A percentile compares a stretch with the other conserved stretches of the same genome.
Evolutionary conservation across 92 coral and sea anemone genomes (phyloP).

Genomic region (Meandrina meandrites): DNA sequence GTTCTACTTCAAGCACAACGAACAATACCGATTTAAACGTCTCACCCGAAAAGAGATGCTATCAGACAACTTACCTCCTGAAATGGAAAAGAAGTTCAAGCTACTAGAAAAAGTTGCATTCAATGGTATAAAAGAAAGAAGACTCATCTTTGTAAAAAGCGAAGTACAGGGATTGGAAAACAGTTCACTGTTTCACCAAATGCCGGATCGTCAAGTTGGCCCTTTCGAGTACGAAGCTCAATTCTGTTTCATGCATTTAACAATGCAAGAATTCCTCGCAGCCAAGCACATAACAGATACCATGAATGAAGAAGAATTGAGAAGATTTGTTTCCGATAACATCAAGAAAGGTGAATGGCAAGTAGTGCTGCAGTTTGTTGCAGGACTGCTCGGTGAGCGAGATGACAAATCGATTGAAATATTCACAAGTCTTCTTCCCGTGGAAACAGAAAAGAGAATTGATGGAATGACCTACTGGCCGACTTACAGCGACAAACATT

Average conservation of each 20-base stretch:
- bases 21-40: not conserved
- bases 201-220: constrained; percentile 6
- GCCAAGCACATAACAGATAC: constrained; percentile 22
- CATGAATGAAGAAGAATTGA: not conserved
- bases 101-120: constrained; percentile 39
- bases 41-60: not conserved
- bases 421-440: constrained; percentile 7
- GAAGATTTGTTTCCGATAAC: constrained; percentile 10
- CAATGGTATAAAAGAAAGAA: constrained; percentile 28
- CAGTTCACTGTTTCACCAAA: constrained; percentile 21
- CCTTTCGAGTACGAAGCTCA: not conserved
- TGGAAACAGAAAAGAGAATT: not conserved
- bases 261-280: constrained; percentile 59
- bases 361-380: constrained; percentile 53
- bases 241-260: constrained; percentile 51
- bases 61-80: not conserved
- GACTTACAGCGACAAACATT: not conserved
- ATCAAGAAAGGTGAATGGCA: constrained; percentile 37
- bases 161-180: constrained; percentile 8
- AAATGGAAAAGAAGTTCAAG: not conserved
- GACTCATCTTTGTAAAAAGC: constrained; percentile 28
- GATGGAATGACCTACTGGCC: constrained; percentile 6
- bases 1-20: constrained; percentile 24
- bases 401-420: not conserved
- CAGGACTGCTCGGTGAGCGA: constrained; percentile 39